Conservation (phyloP, 2,113 vertebrate genomes). For the Cisticola juncidis region DNA sequence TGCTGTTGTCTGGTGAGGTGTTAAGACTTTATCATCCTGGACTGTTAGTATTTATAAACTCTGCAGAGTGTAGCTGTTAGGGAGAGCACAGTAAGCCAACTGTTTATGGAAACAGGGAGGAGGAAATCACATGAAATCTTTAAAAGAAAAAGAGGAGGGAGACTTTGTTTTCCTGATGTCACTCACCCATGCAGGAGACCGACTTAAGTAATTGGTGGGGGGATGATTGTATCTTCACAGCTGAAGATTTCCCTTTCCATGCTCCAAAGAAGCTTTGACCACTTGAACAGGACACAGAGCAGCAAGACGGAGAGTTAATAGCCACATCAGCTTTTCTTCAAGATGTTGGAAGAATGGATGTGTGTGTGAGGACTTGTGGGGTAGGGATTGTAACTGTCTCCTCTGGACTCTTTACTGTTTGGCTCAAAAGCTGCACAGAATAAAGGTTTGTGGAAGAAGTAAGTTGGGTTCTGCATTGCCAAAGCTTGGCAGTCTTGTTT, state of each 20-base stretch:
- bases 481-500: background rate
- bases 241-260: constrained; percentile 86
- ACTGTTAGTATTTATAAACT: background rate
- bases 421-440: constrained; percentile 37
- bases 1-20: background rate
- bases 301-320: constrained; percentile 66
- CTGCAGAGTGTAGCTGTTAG: background rate
- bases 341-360: fast-evolving
- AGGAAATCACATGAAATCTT: background rate
- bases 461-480: background rate
- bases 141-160: background rate
- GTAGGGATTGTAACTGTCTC: background rate
- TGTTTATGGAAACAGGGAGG: background rate
- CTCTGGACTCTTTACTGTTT: constrained; percentile 26
- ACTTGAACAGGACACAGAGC: constrained; percentile 80
- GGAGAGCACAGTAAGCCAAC: background rate
- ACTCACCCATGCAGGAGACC: background rate
- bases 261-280: constrained; percentile 89
- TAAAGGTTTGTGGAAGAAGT: constrained; percentile 60
- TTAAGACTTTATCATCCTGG: background rate
- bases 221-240: constrained; percentile 71
- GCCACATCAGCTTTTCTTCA: background rate
- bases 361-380: background rate
- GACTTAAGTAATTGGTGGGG: background rate
- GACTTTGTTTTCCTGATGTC: background rate